These are phyloP conservation scores for Channa maculata DNA, from an alignment of 2,113 vertebrate genomes.

Conservation along the genomic window DNA sequence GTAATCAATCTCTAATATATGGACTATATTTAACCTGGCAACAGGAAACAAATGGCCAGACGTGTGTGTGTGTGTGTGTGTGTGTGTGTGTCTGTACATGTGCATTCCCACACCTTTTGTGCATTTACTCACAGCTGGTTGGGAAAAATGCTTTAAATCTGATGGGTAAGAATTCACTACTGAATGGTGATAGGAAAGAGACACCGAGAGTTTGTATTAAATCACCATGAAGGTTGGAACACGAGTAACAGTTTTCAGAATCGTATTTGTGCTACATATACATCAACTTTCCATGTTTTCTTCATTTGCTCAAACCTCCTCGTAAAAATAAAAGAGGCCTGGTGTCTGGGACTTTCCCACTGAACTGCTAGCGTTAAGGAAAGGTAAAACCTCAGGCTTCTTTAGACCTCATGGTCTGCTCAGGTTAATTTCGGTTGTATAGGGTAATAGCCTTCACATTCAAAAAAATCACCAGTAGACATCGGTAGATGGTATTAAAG, in stretches of 20 bases:
- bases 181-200: slow-evolving; percentile 40
- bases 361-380: slow-evolving; percentile 26
- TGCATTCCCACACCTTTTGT: neutral
- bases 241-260: neutral
- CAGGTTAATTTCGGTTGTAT: slow-evolving; percentile 14
- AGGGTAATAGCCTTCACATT: no score
- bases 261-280: neutral
- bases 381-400: slow-evolving; percentile 51
- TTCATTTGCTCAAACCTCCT: slow-evolving; percentile 9
- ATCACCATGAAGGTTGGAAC: slow-evolving; percentile 7
- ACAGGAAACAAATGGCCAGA: slow-evolving; percentile 73
- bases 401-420: slow-evolving; percentile 19
- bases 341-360: slow-evolving; percentile 39
- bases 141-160: slow-evolving; percentile 55
- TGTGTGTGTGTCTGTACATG: slow-evolving; percentile 20
- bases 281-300: neutral
- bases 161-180: slow-evolving; percentile 59
- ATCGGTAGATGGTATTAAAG: no score
- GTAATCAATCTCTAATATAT: slow-evolving; percentile 55
- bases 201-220: slow-evolving; percentile 2
- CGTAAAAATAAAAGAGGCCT: slow-evolving; percentile 31
- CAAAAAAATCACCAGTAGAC: no score
- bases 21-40: slow-evolving; percentile 51
- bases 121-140: slow-evolving; percentile 59
- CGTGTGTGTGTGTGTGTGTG: slow-evolving; percentile 16